Evolutionary conservation across 2,113 vertebrate genomes (phyloP).

Genomic region (Leptocoma aspasia): DNA sequence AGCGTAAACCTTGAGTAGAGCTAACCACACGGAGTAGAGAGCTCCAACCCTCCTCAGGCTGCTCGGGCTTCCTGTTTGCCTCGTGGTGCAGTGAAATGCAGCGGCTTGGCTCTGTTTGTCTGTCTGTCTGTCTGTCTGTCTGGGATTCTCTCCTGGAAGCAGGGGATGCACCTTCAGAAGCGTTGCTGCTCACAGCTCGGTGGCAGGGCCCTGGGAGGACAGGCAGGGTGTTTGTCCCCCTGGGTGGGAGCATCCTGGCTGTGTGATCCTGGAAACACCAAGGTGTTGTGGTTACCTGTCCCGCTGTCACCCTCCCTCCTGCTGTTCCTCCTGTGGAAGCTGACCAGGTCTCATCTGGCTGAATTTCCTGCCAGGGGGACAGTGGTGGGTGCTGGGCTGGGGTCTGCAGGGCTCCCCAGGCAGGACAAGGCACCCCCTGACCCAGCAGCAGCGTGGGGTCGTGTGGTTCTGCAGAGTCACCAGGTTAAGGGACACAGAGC

Average conservation of each 20-base stretch:
- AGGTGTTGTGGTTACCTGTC: not conserved
- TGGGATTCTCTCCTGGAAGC: not conserved
- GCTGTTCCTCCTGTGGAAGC: not conserved
- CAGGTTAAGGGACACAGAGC: not conserved
- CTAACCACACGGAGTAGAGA: constrained; percentile 33
- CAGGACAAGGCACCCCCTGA: not conserved
- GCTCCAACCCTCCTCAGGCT: not conserved
- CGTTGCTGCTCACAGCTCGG: no score
- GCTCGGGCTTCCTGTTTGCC: constrained; percentile 48
- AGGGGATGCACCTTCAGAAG: not conserved
- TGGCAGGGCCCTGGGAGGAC: no score
- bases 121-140: not conserved
- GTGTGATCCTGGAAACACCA: not conserved
- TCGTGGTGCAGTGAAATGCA: not conserved
- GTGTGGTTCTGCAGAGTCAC: not conserved
- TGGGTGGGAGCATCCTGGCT: not conserved
- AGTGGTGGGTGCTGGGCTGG: accelerated
- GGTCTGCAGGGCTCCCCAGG: accelerated
- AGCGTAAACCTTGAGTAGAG: not conserved
- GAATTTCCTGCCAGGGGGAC: accelerated
- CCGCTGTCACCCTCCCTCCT: not conserved
- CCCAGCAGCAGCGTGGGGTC: not conserved
- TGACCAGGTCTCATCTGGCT: not conserved
- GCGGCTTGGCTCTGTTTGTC: not conserved
- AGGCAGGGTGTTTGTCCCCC: not conserved